Evolutionary conservation across 23 tunicate species (phyloP).

Genomic region (Phallusia fumigata): DNA sequence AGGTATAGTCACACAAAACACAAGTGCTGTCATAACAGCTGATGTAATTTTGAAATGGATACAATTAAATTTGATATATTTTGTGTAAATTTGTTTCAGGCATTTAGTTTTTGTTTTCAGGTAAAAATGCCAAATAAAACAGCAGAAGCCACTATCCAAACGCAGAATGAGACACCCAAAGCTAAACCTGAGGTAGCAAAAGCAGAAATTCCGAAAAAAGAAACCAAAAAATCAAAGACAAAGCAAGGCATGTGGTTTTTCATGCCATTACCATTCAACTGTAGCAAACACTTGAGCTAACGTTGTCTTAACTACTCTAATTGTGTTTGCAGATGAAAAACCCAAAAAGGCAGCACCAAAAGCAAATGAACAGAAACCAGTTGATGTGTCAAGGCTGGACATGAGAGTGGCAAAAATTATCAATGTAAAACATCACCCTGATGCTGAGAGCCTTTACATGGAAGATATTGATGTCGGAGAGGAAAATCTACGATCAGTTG

Average conservation of each 20-base stretch:
- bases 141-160: not conserved
- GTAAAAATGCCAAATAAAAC: not conserved
- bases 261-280: not conserved
- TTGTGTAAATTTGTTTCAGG: too few species aligned
- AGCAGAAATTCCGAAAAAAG: not conserved
- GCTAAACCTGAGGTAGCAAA: not conserved
- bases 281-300: not conserved
- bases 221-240: not conserved
- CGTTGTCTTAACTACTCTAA: not conserved
- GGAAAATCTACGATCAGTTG: constrained; percentile 60
- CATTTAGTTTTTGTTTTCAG: not conserved
- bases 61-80: too few species aligned
- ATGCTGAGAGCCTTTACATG: constrained; percentile 86
- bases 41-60: too few species aligned
- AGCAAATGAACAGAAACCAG: constrained; percentile 47
- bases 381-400: constrained; percentile 81
- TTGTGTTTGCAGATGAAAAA: not conserved
- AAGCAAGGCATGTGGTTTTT: not conserved
- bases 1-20: constrained; percentile 18
- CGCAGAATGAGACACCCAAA: not conserved
- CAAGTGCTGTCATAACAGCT: too few species aligned
- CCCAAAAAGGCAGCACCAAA: constrained; percentile 30
- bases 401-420: constrained; percentile 79
- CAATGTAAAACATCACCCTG: constrained; percentile 72
- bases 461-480: constrained; percentile 88